A percentile compares a stretch with the other conserved stretches of the same genome.
phyloP scores from a whole-genome alignment of 2,888 invertebrate species.

The Noctuana brunneofusca region DNA sequence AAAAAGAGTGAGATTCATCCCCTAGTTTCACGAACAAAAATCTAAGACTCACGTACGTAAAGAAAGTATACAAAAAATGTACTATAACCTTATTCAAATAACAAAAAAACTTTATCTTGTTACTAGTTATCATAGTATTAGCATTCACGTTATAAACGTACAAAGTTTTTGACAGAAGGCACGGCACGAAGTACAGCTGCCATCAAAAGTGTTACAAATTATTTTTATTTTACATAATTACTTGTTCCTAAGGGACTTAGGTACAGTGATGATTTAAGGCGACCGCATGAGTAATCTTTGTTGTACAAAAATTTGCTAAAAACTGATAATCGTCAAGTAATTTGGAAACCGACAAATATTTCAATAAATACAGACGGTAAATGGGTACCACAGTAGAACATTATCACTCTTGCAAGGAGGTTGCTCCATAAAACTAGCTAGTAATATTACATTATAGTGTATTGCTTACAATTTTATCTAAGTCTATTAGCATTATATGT shows the following conservation, averaged over 20 bases:
- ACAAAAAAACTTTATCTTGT: constrained; percentile 29
- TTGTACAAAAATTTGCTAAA: constrained; percentile 2
- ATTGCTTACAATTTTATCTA: constrained; percentile 45
- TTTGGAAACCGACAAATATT: neutral
- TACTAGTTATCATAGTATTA: constrained; percentile 11
- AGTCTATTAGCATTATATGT: constrained; percentile 40
- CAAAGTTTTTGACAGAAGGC: constrained; percentile 30
- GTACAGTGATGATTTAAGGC: constrained; percentile 12
- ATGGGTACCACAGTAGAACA: constrained; percentile 28
- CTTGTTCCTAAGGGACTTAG: constrained; percentile 9
- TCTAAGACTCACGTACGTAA: constrained; percentile 29
- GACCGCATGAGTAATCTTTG: constrained; percentile 34
- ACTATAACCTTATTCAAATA: constrained; percentile 25
- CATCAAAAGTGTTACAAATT: constrained; percentile 31
- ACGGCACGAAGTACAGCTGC: constrained; percentile 29
- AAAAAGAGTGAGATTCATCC: constrained; percentile 59
- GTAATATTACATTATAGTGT: constrained; percentile 35
- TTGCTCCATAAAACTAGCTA: constrained; percentile 26
- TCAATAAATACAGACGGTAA: constrained; percentile 24
- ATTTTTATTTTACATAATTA: constrained; percentile 12
- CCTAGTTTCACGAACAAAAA: constrained; percentile 42
- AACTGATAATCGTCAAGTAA: neutral
- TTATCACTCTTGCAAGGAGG: constrained; percentile 30
- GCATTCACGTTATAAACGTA: constrained; percentile 31
- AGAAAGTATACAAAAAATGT: constrained; percentile 22